Percentiles rank a stretch among this genome's conserved stretches.
Evolutionary conservation across 2,888 invertebrate species (phyloP).

Genomic region (Bursaphelenchus okinawaensis): DNA sequence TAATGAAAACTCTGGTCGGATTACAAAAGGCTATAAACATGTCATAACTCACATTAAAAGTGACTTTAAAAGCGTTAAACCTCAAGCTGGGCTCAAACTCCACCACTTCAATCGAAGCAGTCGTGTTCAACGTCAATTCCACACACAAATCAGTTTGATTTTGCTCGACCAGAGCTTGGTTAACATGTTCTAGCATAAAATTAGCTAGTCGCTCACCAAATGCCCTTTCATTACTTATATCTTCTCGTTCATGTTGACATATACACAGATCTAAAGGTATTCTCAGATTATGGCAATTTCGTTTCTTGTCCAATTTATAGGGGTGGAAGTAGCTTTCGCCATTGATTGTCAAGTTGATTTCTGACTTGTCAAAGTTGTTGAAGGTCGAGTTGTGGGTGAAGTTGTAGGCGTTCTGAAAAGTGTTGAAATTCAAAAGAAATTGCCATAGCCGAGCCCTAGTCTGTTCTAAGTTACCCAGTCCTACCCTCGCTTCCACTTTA

Average conservation of each 20-base stretch:
- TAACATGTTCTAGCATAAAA: background rate
- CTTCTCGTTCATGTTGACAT: background rate
- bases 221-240: background rate
- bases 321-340: conserved; percentile 2
- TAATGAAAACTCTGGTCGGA: too few species aligned
- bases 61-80: background rate
- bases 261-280: background rate
- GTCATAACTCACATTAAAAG: background rate
- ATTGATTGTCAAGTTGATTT: background rate
- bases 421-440: too few species aligned
- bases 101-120: background rate
- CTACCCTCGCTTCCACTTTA: too few species aligned
- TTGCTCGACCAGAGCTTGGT: background rate
- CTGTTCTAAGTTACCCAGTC: too few species aligned
- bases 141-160: background rate
- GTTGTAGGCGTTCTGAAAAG: background rate
- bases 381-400: background rate
- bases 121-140: background rate
- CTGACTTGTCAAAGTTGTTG: background rate
- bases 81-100: background rate
- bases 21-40: too few species aligned
- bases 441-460: too few species aligned
- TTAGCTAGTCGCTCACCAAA: background rate
- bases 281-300: background rate
- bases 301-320: background rate